Evolutionary conservation across 53 echinoderm and acorn worm species (phyloP).

Genomic region (Stichopus horrens): DNA sequence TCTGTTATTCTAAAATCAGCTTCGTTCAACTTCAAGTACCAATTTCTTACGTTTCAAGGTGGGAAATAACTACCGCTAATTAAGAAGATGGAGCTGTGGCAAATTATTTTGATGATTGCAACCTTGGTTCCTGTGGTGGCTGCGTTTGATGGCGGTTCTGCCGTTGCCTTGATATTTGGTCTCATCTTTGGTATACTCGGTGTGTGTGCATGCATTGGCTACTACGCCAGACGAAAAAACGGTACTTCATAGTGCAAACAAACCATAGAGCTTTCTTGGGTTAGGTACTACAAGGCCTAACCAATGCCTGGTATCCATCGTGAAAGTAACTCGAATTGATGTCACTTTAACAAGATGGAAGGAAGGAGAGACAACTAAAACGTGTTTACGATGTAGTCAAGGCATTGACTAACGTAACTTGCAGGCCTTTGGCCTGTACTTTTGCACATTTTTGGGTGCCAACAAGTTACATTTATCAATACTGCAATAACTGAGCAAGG

Average conservation of each 20-base stretch:
- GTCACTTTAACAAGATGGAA: neutral
- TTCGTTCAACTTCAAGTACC: too few relatives aligned
- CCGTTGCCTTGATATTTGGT: conserved; percentile 92
- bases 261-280: neutral
- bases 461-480: too few relatives aligned
- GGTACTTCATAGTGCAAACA: conserved; percentile 31
- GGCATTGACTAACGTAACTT: neutral
- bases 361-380: neutral
- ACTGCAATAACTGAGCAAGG: too few relatives aligned
- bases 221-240: conserved; percentile 80
- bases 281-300: neutral
- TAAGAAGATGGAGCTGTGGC: conserved; percentile 58
- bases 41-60: neutral
- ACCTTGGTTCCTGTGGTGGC: conserved; percentile 85
- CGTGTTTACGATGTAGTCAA: neutral
- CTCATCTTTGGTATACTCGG: conserved; percentile 90
- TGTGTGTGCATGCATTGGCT: conserved; percentile 90
- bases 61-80: neutral
- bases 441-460: too few relatives aligned
- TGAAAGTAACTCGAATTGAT: neutral
- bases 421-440: neutral
- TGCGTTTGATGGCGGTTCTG: conserved; percentile 93
- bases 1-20: too few relatives aligned
- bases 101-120: conserved; percentile 60
- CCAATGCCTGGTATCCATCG: neutral